These are phyloP conservation scores for Alethe diademata DNA, from an alignment of 2,113 vertebrate genomes.

Conservation along the genomic window DNA sequence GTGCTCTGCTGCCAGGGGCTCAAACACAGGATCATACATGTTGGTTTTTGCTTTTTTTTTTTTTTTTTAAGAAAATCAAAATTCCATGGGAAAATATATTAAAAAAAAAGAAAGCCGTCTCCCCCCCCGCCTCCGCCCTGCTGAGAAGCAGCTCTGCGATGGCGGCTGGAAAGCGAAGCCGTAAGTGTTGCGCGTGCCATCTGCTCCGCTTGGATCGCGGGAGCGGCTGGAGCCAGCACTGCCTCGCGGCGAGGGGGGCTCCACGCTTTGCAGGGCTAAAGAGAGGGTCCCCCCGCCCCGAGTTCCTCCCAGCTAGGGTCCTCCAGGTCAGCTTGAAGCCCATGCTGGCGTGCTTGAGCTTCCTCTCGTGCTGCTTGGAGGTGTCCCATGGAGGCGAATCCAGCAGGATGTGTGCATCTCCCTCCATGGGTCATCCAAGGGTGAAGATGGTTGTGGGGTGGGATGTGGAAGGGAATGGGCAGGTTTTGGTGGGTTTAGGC, in stretches of 20 bases:
- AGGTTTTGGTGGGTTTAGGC: not conserved
- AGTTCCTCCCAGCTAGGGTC: not conserved
- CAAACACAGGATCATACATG: not conserved
- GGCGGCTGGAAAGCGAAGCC: constrained; percentile 61
- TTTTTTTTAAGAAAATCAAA: not conserved
- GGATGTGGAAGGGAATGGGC: not conserved
- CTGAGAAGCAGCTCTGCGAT: constrained; percentile 61
- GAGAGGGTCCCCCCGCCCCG: not conserved
- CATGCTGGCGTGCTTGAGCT: accelerated
- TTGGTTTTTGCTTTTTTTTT: no score
- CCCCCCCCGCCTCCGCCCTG: constrained; percentile 8
- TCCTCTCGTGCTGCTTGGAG: not conserved
- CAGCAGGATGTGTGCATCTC: accelerated
- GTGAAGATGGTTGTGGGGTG: not conserved
- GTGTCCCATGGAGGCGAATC: not conserved
- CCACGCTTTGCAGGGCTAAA: not conserved
- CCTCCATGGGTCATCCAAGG: accelerated
- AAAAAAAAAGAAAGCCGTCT: not conserved
- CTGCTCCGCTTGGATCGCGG: constrained; percentile 44
- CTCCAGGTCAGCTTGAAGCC: not conserved
- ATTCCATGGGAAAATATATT: constrained; percentile 11
- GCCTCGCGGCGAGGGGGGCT: not conserved
- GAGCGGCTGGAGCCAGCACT: constrained; percentile 22
- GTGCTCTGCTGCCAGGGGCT: not conserved
- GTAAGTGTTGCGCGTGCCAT: constrained; percentile 61